Evolutionary conservation across 2,797 vertebrate species (phyloP), one percentile per base, ranked within the genome.

Genomic region (Chloroceryle amazona): DNA sequence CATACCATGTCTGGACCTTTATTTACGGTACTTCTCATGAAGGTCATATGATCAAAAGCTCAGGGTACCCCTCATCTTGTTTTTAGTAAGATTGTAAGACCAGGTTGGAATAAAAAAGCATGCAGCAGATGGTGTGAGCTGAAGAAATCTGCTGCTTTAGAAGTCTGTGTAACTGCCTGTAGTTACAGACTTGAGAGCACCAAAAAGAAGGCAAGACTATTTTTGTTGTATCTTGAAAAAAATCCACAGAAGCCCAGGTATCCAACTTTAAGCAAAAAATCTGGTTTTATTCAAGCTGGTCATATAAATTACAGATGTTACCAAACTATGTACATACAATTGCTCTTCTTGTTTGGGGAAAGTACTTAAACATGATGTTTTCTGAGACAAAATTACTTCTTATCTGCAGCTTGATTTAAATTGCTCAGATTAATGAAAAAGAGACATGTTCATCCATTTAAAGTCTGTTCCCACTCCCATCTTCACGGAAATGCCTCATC

Each of bases 301-400:
- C 35, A 47, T 68, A 85, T 89, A 95, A 95, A 70, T 93, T 95
- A 96, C 73, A 96, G 90, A 35, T 72, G 44, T 81, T 70, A 39
- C 23, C 22, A 67, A 20, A 66, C 33, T 91, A 94, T 91, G 52
- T 91, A 95, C 85, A 95, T 8, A 95, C 7, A 81, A 10, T 16
- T 65, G 29, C 37, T 81, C 3, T 39, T 39, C 4, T 33, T 75
- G 6, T 39, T 92, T 61, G 57, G 29, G 58, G 62, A 46, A 67
- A 60, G 39, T 29, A 39, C 60, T 88, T 62, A 29, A 65, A n/a
- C 0, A 0, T 6, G 5, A 33, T 57, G 11, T 22, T 76, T 93
- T 54, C 42, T 3, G 11, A 81, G 46, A 57, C 31, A 82, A 88
- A 79, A 67, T 14, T 1, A 33, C 15, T 86, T 35, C 3, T 33